Percentiles rank a stretch among this genome's conserved stretches.
These are phyloP conservation scores for Ficedula albicollis DNA, from an alignment of 2,797 vertebrate genomes.

Conservation along the genomic window DNA sequence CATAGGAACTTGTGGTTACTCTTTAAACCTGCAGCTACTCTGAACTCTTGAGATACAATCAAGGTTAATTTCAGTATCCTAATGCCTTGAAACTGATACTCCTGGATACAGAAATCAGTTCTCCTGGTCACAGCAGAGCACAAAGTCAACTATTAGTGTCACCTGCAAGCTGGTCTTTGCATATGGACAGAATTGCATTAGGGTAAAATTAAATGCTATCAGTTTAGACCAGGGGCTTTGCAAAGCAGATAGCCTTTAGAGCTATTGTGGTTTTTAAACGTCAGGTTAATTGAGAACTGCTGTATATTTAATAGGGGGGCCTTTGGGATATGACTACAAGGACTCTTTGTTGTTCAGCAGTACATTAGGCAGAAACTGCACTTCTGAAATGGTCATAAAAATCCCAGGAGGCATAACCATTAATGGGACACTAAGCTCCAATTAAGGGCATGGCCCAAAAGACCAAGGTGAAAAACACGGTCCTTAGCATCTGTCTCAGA, in stretches of 20 bases:
- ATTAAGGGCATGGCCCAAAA: constrained; percentile 87
- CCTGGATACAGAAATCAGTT: constrained; percentile 4
- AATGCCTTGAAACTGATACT: constrained; percentile 34
- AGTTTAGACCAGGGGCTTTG: constrained; percentile 43
- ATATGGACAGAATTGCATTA: constrained; percentile 48
- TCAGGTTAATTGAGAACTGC: constrained; percentile 76
- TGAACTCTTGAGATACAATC: constrained; percentile 14
- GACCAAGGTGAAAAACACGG: constrained; percentile 79
- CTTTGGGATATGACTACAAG: constrained; percentile 52
- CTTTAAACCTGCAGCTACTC: neutral
- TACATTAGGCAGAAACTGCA: constrained; percentile 73
- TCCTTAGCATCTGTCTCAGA: constrained; percentile 65
- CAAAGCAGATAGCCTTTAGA: constrained; percentile 58
- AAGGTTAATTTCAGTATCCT: constrained; percentile 14
- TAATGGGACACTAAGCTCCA: constrained; percentile 89
- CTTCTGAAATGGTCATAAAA: constrained; percentile 68
- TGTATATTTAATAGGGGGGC: constrained; percentile 55
- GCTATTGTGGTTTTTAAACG: constrained; percentile 40
- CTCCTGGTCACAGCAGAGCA: constrained; percentile 24
- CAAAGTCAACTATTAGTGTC: constrained; percentile 45
- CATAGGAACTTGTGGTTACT: neutral
- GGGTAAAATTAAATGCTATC: constrained; percentile 35
- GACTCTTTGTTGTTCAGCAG: constrained; percentile 59
- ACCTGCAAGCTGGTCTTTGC: constrained; percentile 55
- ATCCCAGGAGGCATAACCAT: constrained; percentile 75